These are phyloP conservation scores for Helogale parvula DNA, from an alignment of 2,113 vertebrate genomes.

Conservation along the genomic window DNA sequence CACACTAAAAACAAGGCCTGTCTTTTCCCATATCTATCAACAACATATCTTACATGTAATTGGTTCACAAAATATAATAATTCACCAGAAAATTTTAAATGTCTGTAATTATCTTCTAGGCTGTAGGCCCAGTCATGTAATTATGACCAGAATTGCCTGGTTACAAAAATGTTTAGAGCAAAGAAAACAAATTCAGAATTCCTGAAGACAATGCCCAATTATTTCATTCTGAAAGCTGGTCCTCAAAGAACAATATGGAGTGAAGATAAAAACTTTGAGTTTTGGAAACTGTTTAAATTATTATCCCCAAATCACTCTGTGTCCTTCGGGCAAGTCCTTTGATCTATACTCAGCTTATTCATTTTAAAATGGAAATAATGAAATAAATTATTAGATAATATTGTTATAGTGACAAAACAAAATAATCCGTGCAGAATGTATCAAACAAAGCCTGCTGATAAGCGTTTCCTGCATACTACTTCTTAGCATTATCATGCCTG, in stretches of 20 bases:
- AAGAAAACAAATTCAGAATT: conserved; percentile 24
- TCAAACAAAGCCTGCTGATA: background rate
- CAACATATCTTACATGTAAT: conserved; percentile 46
- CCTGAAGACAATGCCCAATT: background rate
- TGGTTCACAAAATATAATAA: conserved; percentile 63
- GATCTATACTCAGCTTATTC: background rate
- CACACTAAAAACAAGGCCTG: conserved; percentile 58
- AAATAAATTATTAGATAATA: background rate
- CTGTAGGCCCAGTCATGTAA: conserved; percentile 44
- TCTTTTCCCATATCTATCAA: conserved; percentile 60
- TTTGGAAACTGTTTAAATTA: background rate
- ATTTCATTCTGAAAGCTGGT: background rate
- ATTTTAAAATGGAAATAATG: background rate
- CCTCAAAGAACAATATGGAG: background rate
- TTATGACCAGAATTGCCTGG: conserved; percentile 55
- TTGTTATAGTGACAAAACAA: background rate
- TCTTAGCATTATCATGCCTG: background rate
- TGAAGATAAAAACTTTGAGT: background rate
- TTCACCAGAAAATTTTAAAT: conserved; percentile 67
- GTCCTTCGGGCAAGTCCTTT: background rate
- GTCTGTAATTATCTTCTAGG: conserved; percentile 45
- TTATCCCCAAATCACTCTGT: background rate
- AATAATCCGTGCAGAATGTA: background rate
- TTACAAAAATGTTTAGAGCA: conserved; percentile 47
- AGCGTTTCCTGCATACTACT: background rate